These are phyloP conservation scores for Syngnathus floridae DNA, from an alignment of 2,113 vertebrate species.

Conservation along the genomic window DNA sequence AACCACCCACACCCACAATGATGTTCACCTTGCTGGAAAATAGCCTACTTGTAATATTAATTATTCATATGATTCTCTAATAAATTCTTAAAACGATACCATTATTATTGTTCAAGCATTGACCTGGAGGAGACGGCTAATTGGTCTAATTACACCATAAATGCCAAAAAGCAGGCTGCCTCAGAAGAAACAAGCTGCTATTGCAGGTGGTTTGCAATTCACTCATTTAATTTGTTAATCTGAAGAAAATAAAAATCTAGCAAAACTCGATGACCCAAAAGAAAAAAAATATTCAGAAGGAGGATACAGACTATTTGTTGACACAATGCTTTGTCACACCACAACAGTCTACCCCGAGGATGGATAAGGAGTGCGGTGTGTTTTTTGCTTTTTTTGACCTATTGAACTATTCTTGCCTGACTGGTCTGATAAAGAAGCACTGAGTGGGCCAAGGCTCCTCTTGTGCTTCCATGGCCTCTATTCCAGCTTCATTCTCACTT, in stretches of 20 bases:
- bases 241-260: too few relatives aligned
- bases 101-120: constrained; percentile 39
- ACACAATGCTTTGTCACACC: background rate
- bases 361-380: background rate
- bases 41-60: background rate
- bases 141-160: constrained; percentile 29
- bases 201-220: too few relatives aligned
- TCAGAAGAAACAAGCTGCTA: constrained; percentile 11
- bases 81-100: constrained; percentile 20
- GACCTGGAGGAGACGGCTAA: constrained; percentile 39
- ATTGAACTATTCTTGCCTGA: background rate
- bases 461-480: background rate
- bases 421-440: background rate
- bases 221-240: too few relatives aligned
- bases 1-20: background rate
- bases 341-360: background rate
- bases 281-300: background rate
- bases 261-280: background rate
- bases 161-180: constrained; percentile 16
- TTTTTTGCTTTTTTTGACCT: background rate
- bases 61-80: constrained; percentile 1
- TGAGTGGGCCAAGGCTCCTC: background rate
- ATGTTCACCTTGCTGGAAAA: background rate
- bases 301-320: background rate
- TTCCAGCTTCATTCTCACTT: background rate